Evolutionary conservation across 30 jellyfish, hydroid and myxozoan genomes (phyloP).

Genomic region (Mastigias papua): DNA sequence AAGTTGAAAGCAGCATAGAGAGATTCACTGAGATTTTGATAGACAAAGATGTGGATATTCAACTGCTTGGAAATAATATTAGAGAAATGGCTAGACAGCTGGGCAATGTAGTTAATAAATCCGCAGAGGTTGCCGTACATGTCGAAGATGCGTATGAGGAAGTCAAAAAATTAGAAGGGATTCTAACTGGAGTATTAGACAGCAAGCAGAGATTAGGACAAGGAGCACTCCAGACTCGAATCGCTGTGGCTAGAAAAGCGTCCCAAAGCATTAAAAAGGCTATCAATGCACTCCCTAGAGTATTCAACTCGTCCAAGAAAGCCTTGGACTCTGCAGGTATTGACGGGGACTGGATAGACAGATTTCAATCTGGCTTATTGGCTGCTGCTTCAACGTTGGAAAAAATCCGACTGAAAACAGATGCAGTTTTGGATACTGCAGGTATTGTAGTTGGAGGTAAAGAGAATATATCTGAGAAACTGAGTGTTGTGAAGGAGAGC

Average conservation of each 20-base stretch:
- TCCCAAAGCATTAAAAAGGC: conserved; percentile 61
- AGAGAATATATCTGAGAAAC: conserved; percentile 48
- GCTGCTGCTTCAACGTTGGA: conserved; percentile 52
- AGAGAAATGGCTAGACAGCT: conserved; percentile 59
- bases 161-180: conserved; percentile 34
- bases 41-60: conserved; percentile 82
- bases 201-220: conserved; percentile 24
- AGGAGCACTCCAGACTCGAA: conserved; percentile 79
- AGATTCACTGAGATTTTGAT: conserved; percentile 59
- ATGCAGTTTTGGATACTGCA: conserved; percentile 68
- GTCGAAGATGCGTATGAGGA: conserved; percentile 58
- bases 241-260: conserved; percentile 66
- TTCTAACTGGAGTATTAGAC: neutral
- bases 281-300: conserved; percentile 70
- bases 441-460: conserved; percentile 73
- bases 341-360: conserved; percentile 77
- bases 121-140: conserved; percentile 72
- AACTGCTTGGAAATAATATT: conserved; percentile 43
- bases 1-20: conserved; percentile 55
- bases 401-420: conserved; percentile 62
- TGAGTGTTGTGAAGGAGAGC: conserved; percentile 51
- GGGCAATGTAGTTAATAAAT: conserved; percentile 53
- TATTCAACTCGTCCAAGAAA: conserved; percentile 52
- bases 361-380: conserved; percentile 53
- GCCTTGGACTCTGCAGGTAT: conserved; percentile 84